Percentiles rank a stretch among this genome's conserved stretches.
Evolutionary conservation across 2,113 vertebrate genomes (phyloP).

Genomic region (Thermophis baileyi): DNA sequence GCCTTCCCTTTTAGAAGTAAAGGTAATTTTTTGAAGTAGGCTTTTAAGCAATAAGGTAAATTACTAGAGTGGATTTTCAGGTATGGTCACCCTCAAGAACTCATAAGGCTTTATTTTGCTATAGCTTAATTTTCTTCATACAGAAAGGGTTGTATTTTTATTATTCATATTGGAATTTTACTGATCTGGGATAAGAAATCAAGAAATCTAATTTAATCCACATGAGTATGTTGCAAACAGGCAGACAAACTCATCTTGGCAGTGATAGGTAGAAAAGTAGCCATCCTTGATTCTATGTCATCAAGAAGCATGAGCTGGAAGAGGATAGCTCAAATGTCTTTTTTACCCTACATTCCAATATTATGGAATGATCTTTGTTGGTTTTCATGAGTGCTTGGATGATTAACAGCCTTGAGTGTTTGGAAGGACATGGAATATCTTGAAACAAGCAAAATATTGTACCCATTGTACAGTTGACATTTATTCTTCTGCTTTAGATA

Average conservation of each 20-base stretch:
- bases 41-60: not conserved
- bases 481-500: not conserved
- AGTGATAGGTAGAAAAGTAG: not conserved
- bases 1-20: constrained; percentile 18
- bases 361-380: not conserved
- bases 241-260: not conserved
- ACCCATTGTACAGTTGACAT: not conserved
- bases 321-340: not conserved
- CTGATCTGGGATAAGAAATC: not conserved
- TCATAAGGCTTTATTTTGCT: not conserved
- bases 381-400: not conserved
- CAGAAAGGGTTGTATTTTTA: not conserved
- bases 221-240: not conserved
- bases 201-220: not conserved
- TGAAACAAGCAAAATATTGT: not conserved
- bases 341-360: not conserved
- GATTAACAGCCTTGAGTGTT: not conserved
- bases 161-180: not conserved
- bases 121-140: not conserved
- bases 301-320: not conserved
- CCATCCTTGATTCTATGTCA: not conserved
- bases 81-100: not conserved
- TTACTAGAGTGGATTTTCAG: not conserved
- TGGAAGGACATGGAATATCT: not conserved
- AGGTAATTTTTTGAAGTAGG: not conserved